These are phyloP conservation scores for Pteropus alecto DNA, from an alignment of 2,113 vertebrate genomes.

Conservation along the genomic window DNA sequence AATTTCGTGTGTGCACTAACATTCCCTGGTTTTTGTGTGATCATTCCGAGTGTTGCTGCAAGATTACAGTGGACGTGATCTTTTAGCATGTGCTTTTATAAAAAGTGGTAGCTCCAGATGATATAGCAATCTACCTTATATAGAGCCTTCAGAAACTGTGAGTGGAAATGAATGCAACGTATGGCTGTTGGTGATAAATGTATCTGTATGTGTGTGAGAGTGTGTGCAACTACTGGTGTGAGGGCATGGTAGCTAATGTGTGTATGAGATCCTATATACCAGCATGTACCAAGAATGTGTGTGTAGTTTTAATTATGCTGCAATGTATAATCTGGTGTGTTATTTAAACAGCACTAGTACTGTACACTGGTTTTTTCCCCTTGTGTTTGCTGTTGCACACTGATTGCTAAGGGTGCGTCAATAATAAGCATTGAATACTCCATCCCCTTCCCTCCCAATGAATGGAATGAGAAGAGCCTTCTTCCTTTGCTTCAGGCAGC, in stretches of 20 bases:
- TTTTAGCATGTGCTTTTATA: slow-evolving; percentile 92
- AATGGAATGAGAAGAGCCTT: slow-evolving; percentile 79
- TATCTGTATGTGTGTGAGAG: slow-evolving; percentile 76
- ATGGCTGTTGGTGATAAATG: slow-evolving; percentile 75
- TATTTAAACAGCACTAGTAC: slow-evolving; percentile 95
- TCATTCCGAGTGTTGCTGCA: slow-evolving; percentile 89
- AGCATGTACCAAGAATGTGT: slow-evolving; percentile 88
- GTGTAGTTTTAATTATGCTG: slow-evolving; percentile 91
- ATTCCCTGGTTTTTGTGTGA: slow-evolving; percentile 92
- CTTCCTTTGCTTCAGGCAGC: slow-evolving; percentile 79
- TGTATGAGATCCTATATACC: slow-evolving; percentile 85
- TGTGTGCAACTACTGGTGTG: slow-evolving; percentile 62
- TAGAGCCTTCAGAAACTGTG: slow-evolving; percentile 93
- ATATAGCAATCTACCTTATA: slow-evolving; percentile 91
- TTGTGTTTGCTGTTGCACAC: slow-evolving; percentile 90
- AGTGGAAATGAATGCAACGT: slow-evolving; percentile 80
- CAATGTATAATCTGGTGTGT: slow-evolving; percentile 91
- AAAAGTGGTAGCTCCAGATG: slow-evolving; percentile 86
- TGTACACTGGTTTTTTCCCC: slow-evolving; percentile 90
- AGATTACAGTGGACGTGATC: slow-evolving; percentile 89
- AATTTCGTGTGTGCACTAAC: slow-evolving; percentile 90
- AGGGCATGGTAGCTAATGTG: slow-evolving; percentile 74
- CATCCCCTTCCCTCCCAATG: slow-evolving; percentile 48
- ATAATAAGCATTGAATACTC: slow-evolving; percentile 81
- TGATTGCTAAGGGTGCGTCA: slow-evolving; percentile 86